Base-by-base conservation (phyloP, 2,888 invertebrate genomes). In the Hirtodrosophila histrioides region DNA sequence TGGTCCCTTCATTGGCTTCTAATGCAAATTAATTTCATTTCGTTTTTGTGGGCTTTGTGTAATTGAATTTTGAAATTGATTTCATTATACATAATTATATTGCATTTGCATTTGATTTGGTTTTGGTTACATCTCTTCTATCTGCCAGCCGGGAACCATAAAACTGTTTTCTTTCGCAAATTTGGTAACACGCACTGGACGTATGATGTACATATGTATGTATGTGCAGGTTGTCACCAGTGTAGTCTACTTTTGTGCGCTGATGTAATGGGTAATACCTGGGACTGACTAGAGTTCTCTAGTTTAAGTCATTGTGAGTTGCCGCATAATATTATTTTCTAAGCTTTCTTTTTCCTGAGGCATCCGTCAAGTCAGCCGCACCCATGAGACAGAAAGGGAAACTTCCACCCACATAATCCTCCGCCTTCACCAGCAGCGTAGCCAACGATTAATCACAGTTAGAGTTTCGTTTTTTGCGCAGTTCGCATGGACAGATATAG, bases 401-500 rank as follows among this genome's bases (percentile, higher is more conserved):
- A 29, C 44, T 27, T 27, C 27, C 57, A n/a, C 31, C 27, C 11
- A 11, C 12, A 37, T 29, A 10, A 11, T 3, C 6, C 46, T n/a
- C 27, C 44, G 9, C 29, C 44, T 44, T 49, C 45, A 41, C 23
- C 41, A 44, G 39, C 63, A 51, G 29, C 44, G 17, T 24, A 36
- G 33, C 54, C 51, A 41, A 48, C 70, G 65, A 82, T 88, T 82
- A 88, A 88, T 88, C 88, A 78, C 69, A 67, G 81, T 67, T 69
- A 57, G 54, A 62, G 56, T 53, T 74, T 60, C 35, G 56, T 61
- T 60, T 66, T 67, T 71, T 63, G 41, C 65, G 53, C 54, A 64
- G 55, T 71, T 66, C 31, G 6, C 24, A 31, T 24, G 1, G 27
- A n/a, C 8, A 24, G 12, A 5, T 23, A 33, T 4, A 43, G 27